Evolutionary conservation across 2,113 vertebrate genomes (phyloP).

Genomic region (Amia ocellicauda): DNA sequence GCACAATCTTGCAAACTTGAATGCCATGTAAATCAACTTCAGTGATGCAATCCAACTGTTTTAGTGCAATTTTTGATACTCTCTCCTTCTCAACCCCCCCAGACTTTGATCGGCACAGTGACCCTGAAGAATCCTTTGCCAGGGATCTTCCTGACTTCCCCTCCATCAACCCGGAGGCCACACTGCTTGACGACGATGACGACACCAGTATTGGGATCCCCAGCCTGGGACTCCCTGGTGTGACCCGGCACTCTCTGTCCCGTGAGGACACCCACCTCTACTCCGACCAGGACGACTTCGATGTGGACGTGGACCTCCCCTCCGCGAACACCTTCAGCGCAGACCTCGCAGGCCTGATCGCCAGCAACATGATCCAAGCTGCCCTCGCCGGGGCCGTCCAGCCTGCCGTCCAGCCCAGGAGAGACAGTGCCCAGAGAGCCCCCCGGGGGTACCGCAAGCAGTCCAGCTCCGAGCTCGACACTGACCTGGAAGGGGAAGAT

Average conservation of each 20-base stretch:
- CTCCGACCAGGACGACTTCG: slow-evolving; percentile 67
- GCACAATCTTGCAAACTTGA: too few species aligned
- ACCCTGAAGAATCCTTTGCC: slow-evolving; percentile 92
- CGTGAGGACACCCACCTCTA: slow-evolving; percentile 64
- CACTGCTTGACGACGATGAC: slow-evolving; percentile 87
- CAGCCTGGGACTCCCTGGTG: slow-evolving; percentile 54
- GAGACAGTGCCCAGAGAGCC: slow-evolving; percentile 52
- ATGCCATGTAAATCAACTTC: too few species aligned
- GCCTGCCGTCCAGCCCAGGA: slow-evolving; percentile 44
- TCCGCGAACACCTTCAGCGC: slow-evolving; percentile 64
- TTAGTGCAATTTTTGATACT: too few species aligned
- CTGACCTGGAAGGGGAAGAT: slow-evolving; percentile 88
- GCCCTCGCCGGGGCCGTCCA: slow-evolving; percentile 75
- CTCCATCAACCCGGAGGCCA: slow-evolving; percentile 86
- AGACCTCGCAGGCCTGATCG: slow-evolving; percentile 75
- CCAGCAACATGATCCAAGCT: slow-evolving; percentile 88
- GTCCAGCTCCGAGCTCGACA: slow-evolving; percentile 89
- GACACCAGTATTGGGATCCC: slow-evolving; percentile 93
- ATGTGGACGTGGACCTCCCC: slow-evolving; percentile 65
- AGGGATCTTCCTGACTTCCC: slow-evolving; percentile 91
- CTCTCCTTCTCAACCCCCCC: too few species aligned
- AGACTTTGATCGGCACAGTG: slow-evolving; percentile 92
- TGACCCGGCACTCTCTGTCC: slow-evolving; percentile 49
- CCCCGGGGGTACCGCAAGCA: slow-evolving; percentile 68
- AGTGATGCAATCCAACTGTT: too few species aligned